Conservation (phyloP, 1,140 invertebrate genomes). For the Bactericera cockerelli region DNA sequence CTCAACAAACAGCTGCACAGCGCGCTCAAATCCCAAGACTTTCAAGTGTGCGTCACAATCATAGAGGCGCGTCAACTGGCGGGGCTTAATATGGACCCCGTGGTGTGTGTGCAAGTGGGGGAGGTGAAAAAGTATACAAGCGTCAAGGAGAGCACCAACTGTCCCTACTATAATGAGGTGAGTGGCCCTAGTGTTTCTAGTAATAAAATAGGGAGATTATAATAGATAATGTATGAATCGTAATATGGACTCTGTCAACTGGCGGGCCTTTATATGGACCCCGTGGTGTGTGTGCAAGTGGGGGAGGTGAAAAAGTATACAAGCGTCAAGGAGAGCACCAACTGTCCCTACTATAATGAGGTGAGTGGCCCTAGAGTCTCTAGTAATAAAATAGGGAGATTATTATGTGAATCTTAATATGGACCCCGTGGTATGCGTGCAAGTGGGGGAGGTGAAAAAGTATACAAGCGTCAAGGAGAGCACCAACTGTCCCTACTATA, state of each 20-base stretch:
- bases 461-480: slow-evolving; percentile 83
- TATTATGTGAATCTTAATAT: too few species aligned
- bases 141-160: slow-evolving; percentile 82
- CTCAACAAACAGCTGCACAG: slow-evolving; percentile 20
- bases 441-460: slow-evolving; percentile 69
- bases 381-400: too few species aligned
- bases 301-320: too few species aligned
- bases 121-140: slow-evolving; percentile 74
- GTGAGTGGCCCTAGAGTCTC: too few species aligned
- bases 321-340: too few species aligned
- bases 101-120: slow-evolving; percentile 75
- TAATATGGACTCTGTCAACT: too few species aligned
- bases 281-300: too few species aligned
- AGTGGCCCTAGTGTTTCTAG: too few species aligned
- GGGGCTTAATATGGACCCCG: slow-evolving; percentile 80
- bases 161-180: slow-evolving; percentile 84
- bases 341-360: too few species aligned
- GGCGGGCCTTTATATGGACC: too few species aligned
- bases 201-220: too few species aligned
- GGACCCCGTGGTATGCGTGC: slow-evolving; percentile 79
- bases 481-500: slow-evolving; percentile 84
- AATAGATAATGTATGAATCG: too few species aligned
- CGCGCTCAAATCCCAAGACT: slow-evolving; percentile 64
- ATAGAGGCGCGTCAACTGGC: slow-evolving; percentile 75
- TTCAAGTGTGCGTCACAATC: slow-evolving; percentile 76